Conservation (phyloP, 2,113 vertebrate genomes). For the Perca schrenkii region DNA sequence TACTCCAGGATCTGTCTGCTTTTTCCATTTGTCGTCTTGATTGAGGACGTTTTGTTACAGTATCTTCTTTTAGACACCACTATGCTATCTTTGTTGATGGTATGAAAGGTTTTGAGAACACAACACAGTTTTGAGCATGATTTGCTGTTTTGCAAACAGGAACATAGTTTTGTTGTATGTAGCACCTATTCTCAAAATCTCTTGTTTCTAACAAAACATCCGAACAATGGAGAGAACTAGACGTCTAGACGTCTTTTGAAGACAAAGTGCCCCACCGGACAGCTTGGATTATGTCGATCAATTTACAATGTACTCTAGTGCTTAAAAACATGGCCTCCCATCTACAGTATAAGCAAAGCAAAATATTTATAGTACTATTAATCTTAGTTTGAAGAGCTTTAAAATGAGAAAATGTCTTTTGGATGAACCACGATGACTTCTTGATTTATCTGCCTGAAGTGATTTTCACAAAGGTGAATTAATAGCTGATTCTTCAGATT, state of each 20-base stretch:
- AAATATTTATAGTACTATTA: no score
- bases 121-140: neutral
- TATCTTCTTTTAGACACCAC: neutral
- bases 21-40: neutral
- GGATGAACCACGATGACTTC: neutral
- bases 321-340: no score
- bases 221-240: neutral
- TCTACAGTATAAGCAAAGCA: no score
- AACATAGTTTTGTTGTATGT: neutral
- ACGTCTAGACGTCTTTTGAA: conserved; percentile 1
- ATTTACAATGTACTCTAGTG: neutral
- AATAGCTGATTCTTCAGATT: neutral
- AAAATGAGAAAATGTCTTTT: neutral
- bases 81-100: neutral
- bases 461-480: conserved; percentile 5
- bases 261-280: neutral
- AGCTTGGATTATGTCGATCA: conserved; percentile 1
- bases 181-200: neutral
- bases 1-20: no score
- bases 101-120: neutral
- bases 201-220: neutral
- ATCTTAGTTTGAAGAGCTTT: neutral
- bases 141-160: neutral
- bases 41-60: neutral
- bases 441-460: neutral